phyloP scores from a whole-genome alignment of 2,797 vertebrate species.

The Fistularia commersonii region DNA sequence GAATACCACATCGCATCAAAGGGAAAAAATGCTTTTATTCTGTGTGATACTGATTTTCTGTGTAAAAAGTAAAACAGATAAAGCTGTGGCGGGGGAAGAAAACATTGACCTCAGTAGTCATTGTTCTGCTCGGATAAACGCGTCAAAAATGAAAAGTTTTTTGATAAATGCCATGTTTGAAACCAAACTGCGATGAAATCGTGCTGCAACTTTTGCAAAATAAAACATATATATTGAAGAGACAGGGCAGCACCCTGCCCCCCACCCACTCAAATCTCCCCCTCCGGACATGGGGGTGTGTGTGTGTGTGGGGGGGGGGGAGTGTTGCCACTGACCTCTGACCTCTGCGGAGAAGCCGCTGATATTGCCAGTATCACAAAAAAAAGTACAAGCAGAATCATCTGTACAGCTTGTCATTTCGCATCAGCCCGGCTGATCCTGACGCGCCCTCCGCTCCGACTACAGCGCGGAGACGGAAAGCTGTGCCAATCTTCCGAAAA shows the following conservation, averaged over 20 bases:
- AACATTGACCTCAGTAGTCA: neutral
- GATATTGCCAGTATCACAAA: constrained; percentile 22
- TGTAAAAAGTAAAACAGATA: neutral
- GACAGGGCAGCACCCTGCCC: no score
- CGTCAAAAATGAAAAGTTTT: neutral
- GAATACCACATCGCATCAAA: no score
- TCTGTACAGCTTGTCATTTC: constrained; percentile 56
- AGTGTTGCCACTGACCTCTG: constrained; percentile 41
- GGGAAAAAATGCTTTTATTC: no score
- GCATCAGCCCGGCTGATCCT: constrained; percentile 33
- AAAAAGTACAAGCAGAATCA: constrained; percentile 54
- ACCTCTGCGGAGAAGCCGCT: constrained; percentile 17
- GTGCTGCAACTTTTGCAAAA: no score
- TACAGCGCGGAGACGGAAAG: constrained; percentile 17
- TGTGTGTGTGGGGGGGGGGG: no score
- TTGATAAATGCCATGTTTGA: no score
- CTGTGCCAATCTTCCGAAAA: no score
- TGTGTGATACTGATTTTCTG: no score
- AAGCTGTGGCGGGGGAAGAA: neutral
- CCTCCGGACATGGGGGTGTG: no score
- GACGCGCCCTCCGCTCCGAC: constrained; percentile 19
- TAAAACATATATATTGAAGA: no score
- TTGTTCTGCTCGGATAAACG: neutral
- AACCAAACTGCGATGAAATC: no score
- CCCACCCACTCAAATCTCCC: no score